phyloP scores from a whole-genome alignment of 2,888 invertebrate species.

The Entomobrya proxima region DNA sequence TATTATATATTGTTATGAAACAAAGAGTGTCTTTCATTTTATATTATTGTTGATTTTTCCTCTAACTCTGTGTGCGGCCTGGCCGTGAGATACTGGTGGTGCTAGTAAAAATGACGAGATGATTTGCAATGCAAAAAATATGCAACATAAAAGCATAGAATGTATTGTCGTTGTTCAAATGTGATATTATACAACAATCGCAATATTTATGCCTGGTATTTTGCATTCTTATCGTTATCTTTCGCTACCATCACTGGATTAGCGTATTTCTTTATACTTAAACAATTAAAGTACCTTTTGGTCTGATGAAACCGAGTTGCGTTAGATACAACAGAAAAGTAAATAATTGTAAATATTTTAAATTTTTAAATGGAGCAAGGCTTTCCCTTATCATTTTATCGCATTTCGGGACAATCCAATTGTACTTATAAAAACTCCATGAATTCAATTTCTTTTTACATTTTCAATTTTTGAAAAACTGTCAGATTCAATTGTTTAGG shows the following conservation, averaged over 20 bases:
- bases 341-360: no score
- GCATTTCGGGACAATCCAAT: background rate
- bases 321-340: no score
- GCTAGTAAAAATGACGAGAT: no score
- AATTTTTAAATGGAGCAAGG: no score
- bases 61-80: conserved; percentile 32
- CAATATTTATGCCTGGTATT: no score
- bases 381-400: background rate
- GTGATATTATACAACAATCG: no score
- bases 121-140: background rate
- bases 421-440: background rate
- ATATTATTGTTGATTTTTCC: conserved; percentile 1
- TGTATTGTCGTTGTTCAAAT: no score
- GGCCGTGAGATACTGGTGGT: background rate
- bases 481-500: conserved; percentile 12
- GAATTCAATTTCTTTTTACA: background rate
- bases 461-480: background rate
- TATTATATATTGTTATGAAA: background rate
- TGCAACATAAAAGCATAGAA: background rate
- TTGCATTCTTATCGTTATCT: no score
- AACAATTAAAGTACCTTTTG: no score
- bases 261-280: no score
- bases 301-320: no score
- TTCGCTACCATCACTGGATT: no score
- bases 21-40: conserved; percentile 1